Base-by-base conservation (phyloP, 1,140 invertebrate genomes). In the Pogonus chalceus region DNA sequence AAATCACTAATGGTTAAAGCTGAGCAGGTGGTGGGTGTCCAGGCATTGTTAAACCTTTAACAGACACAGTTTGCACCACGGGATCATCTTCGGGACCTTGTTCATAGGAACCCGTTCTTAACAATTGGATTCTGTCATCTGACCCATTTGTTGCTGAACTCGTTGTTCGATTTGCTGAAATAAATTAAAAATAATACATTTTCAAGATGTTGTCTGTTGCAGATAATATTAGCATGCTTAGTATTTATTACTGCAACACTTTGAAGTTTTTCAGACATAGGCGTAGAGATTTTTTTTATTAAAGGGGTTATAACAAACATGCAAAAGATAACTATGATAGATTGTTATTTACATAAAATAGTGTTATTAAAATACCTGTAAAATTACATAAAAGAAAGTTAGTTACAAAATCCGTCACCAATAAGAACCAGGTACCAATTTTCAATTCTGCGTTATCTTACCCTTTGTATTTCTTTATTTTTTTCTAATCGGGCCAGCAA, bases 401-500 rank as follows among this genome's bases (percentile, higher is more conserved):
- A 49, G 22, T 49, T 46, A 46, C 39, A 49, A 12, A 49, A 18
- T 23, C 47, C 20, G 10, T 49, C 22, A 49, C 22, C 22, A 22
- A 16, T 20, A 20, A 49, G 39, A 20, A 18, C 47, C 47, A 3
- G 21, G 20, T 7, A 46, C 3, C 39, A 46, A 16, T 46, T 7
- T 18, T 7, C 12, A 4, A n/a, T n/a, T 7, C 18, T 46, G 20
- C n/a, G 4, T 31, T 22, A 35, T 60, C 71, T 74, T 74, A 74
- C 72, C 72, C 72, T 65, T 55, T 72, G 69, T 31, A 72, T 66
- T 23, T 70, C 64, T 63, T 69, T 70, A 56, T 70, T 73, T 49
- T 66, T 58, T 49, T 71, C 62, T 54, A 72, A 70, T 54, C 72
- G 66, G 50, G 69, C 72, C 26, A 73, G 58, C 58, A 74, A 60